Base-by-base conservation (phyloP, 2,797 vertebrate genomes). In the Hemibagrus guttatus region DNA sequence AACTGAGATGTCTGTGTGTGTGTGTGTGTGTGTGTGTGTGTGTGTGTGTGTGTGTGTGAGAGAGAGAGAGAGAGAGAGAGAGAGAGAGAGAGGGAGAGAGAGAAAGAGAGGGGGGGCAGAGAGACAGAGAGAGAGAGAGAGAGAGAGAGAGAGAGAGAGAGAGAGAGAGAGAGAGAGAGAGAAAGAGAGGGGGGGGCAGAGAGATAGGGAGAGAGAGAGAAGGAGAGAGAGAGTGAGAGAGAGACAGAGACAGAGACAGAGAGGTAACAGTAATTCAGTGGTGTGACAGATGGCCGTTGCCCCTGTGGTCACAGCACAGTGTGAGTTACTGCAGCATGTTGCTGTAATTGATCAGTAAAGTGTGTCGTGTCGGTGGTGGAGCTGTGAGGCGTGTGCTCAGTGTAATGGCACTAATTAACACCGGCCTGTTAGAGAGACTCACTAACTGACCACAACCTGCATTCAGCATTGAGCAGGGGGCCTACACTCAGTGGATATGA, bases 391-490 rank as follows among this genome's bases (percentile, higher is more conserved):
- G 69, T 81, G 86, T 16, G 82, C 58, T 21, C 52, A 58, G 54
- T 71, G 72, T 78, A 88, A 86, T 64, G 85, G 72, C 81, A 85
- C 82, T 89, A 88, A 91, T 87, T 88, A 90, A 84, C 76, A 59
- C 61, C 52, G 74, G 59, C 39, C 83, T 76, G 71, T 80, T 87
- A 64, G 79, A 85, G 49, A 83, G 54, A 14, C 31, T 54, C 86
- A 58, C 86, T 56, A 54, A 76, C 49, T 56, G 49, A 14, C 9
- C 84, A 83, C 81, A 64, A 49, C 58, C 21, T 21, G n/a, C 58
- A n/a, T 39, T 4, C 6, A 84, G 66, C 74, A 42, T 64, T 69
- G 52, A 69, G 72, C n/a, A 9, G 35, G 39, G 46, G 6, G 39
- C 69, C 69, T 12, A 4, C 46, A n/a, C 26, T 31, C 26, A 31